Evolutionary conservation across 2,113 vertebrate species (phyloP).

Genomic region (Archilochus colubris): DNA sequence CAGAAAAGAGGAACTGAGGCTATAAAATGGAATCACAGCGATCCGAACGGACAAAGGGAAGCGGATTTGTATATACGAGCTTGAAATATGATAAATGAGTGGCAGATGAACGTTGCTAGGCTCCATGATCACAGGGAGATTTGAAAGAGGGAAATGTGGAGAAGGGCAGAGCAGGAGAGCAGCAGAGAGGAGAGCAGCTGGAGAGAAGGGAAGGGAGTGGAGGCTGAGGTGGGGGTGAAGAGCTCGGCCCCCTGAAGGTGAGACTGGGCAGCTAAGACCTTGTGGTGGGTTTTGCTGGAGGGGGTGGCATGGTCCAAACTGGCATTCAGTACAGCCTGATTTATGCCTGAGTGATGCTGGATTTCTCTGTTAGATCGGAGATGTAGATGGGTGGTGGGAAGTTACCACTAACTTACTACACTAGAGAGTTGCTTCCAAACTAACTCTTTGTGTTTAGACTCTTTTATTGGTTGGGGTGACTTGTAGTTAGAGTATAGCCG

Average conservation of each 20-base stretch:
- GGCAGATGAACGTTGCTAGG: conserved; percentile 61
- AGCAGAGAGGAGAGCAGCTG: not conserved
- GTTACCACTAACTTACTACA: not conserved
- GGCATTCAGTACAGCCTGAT: not conserved
- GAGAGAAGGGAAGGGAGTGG: not conserved
- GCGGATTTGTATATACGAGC: conserved; percentile 51
- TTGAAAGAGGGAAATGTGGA: conserved; percentile 2
- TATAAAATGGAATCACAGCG: conserved; percentile 18
- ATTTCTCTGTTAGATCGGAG: not conserved
- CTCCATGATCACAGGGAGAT: conserved; percentile 28
- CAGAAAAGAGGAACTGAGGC: conserved; percentile 29
- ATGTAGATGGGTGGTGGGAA: not conserved
- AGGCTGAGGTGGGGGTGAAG: not conserved
- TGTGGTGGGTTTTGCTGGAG: not conserved
- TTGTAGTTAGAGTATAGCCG: not conserved
- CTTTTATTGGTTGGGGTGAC: not conserved
- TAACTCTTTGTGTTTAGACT: not conserved
- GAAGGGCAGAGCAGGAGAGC: conserved; percentile 2
- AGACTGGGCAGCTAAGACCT: not conserved
- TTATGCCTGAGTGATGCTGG: not conserved
- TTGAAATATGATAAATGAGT: conserved; percentile 58
- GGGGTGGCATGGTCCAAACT: not conserved
- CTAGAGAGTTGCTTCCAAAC: not conserved
- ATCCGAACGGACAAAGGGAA: conserved; percentile 28
- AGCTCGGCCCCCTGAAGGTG: rapidly evolving